Conservation (phyloP, 2,797 vertebrate genomes). For the Centropyge bicolor region DNA sequence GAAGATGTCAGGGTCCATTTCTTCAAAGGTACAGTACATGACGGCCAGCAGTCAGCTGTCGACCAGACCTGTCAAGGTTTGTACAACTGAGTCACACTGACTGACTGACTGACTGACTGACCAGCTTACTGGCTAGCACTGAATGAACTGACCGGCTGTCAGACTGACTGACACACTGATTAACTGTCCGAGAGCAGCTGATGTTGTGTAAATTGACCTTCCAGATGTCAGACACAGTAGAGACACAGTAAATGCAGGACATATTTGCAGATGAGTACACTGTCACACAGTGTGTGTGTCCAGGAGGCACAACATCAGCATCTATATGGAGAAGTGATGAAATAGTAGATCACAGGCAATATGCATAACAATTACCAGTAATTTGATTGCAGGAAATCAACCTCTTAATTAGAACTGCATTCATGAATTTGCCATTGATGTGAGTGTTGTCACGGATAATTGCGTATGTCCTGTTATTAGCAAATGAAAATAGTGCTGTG, state of each 20-base stretch:
- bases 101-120: slow-evolving; percentile 40
- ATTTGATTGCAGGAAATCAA: not conserved
- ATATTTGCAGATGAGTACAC: not conserved
- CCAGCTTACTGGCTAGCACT: slow-evolving; percentile 25
- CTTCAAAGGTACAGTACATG: slow-evolving; percentile 35
- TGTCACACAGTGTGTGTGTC: too few relatives aligned
- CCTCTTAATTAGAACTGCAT: not conserved
- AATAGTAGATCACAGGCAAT: not conserved
- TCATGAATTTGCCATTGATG: not conserved
- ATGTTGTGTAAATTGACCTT: not conserved
- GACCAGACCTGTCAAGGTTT: slow-evolving; percentile 41
- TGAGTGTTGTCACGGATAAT: not conserved
- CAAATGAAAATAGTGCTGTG: not conserved
- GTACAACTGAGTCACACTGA: slow-evolving; percentile 36
- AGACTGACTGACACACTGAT: slow-evolving; percentile 21
- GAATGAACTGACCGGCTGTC: slow-evolving; percentile 29
- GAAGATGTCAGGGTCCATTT: slow-evolving; percentile 44
- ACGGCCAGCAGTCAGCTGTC: slow-evolving; percentile 46
- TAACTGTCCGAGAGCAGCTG: slow-evolving; percentile 1
- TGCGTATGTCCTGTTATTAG: not conserved
- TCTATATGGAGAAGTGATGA: not conserved
- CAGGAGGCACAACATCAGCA: not conserved
- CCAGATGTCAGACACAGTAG: not conserved
- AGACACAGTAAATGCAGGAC: not conserved
- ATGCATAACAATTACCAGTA: not conserved